Percentiles rank a stretch among this genome's conserved stretches.
Conservation (phyloP, 2,797 vertebrate species). For the Myotis vivesi region DNA sequence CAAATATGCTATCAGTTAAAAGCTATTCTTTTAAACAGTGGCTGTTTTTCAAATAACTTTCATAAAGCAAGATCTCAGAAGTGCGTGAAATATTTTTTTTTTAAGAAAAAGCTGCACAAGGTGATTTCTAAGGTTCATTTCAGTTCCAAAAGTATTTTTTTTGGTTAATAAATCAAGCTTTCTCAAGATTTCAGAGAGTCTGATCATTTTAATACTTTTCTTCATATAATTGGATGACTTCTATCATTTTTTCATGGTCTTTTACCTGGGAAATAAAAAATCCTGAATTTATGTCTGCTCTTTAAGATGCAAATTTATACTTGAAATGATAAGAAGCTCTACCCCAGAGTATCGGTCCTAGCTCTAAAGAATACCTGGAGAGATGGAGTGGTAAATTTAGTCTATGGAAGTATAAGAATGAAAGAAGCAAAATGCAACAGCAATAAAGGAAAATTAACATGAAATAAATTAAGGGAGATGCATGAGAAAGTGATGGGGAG, state of each 20-base stretch:
- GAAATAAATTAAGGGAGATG: conserved; percentile 12
- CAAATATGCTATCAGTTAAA: background rate
- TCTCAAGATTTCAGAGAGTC: background rate
- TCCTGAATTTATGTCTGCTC: background rate
- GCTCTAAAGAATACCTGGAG: background rate
- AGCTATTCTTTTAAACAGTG: background rate
- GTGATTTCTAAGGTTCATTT: background rate
- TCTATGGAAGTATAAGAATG: background rate
- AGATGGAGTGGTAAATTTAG: background rate
- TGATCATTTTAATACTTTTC: background rate
- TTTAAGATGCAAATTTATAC: conserved; percentile 3
- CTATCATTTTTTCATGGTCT: background rate
- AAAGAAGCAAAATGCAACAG: conserved; percentile 8
- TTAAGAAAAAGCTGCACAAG: background rate
- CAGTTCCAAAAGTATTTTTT: conserved; percentile 7
- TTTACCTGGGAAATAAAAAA: conserved; percentile 6
- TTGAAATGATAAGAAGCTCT: conserved; percentile 23
- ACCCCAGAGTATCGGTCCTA: background rate
- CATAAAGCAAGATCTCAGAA: background rate
- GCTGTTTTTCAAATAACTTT: background rate
- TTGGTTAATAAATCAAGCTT: background rate
- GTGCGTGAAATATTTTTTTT: background rate
- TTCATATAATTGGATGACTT: background rate
- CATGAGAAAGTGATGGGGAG: background rate
- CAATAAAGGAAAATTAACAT: background rate